Evolutionary conservation across 2,797 vertebrate species (phyloP), one percentile per base, ranked within the genome.

Genomic region (Rhinogobio ventralis): DNA sequence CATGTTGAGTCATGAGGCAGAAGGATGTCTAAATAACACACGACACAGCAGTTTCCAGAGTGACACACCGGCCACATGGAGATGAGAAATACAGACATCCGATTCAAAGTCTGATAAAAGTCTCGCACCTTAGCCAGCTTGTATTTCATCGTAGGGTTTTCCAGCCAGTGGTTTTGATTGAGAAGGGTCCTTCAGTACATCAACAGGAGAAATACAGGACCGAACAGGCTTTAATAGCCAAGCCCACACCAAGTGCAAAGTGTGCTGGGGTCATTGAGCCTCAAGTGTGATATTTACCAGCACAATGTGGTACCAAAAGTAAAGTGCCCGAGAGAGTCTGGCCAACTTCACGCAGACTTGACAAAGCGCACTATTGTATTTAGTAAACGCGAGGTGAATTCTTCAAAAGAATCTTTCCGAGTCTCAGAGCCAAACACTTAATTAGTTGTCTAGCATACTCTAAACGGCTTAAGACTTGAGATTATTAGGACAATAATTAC

Each of bases 221-320:
- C 75, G 30, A 55, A 75, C n/a, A 42, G 69, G 68, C 69, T 83
- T 87, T 86, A 85, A 78, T 28, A 86, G 76, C 72, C 79, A 79
- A 74, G 53, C 83, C 86, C 75, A 81, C 85, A 74, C 28, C 80
- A 81, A 36, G 79, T 84, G 87, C 33, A 46, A 90, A 83, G 89
- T 86, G 90, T 89, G 87, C 86, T 49, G 64, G 67, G 78, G 81
- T 82, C 91, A 87, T 75, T 89, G 82, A 72, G 83, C 76, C 39
- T 11, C 9, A 30, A 42, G 85, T 90, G 90, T 89, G 87, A 86
- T 85, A 89, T 90, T 90, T 91, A 86, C 87, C 85, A 87, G 88
- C 84, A 85, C 79, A 75, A 75, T 86, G 86, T 60, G 86, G 86
- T 82, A 88, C 86, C 85, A 87, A 79, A 85, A 62, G 64, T 67